Conservation (phyloP, 2,113 vertebrate genomes). For the Menura novaehollandiae region DNA sequence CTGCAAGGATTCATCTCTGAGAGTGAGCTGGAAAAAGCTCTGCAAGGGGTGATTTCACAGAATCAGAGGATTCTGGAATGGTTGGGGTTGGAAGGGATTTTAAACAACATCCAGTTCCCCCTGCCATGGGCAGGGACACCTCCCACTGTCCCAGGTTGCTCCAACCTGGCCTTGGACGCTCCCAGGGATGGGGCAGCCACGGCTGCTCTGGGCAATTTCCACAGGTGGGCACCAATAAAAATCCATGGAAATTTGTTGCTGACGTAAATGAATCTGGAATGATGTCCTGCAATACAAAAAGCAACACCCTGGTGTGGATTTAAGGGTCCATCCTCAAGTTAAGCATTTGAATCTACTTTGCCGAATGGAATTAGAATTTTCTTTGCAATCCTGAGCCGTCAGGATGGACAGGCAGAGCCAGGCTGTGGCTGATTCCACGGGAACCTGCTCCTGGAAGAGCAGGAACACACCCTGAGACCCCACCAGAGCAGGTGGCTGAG, state of each 20-base stretch:
- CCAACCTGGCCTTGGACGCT: not conserved
- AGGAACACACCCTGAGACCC: fast-evolving
- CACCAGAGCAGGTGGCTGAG: fast-evolving
- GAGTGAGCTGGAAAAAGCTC: not conserved
- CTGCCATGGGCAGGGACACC: too few species aligned
- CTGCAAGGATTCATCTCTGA: not conserved
- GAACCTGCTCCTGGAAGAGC: not conserved
- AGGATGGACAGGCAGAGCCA: fast-evolving
- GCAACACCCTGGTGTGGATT: fast-evolving
- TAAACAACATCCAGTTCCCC: not conserved
- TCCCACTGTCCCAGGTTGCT: not conserved
- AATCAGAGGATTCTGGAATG: not conserved
- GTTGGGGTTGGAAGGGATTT: not conserved
- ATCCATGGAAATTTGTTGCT: too few species aligned
- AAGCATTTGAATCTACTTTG: not conserved
- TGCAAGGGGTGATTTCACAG: too few species aligned
- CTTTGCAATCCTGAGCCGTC: not conserved
- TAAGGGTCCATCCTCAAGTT: too few species aligned
- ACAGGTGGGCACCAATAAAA: not conserved
- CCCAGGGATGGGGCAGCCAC: too few species aligned
- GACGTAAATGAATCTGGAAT: not conserved
- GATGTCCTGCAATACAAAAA: fast-evolving
- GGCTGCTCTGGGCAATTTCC: not conserved
- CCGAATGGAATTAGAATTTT: fast-evolving
- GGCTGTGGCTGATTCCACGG: fast-evolving